phyloP scores from a whole-genome alignment of 2,113 vertebrate species.

The Psettodes erumei region DNA sequence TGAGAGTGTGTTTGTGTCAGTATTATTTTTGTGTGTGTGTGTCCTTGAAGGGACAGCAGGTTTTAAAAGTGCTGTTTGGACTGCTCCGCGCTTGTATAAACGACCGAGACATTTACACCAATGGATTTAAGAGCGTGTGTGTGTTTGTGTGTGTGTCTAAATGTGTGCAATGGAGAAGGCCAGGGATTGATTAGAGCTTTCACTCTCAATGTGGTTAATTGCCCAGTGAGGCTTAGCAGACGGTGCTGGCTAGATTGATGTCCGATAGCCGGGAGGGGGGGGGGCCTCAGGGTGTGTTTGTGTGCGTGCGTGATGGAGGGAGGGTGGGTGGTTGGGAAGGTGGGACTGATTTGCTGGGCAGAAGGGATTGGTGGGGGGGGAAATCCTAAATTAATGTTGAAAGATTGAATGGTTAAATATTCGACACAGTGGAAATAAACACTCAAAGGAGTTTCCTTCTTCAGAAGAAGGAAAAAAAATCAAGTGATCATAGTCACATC shows the following conservation, averaged over 20 bases:
- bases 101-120: conserved; percentile 59
- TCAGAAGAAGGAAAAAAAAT: conserved; percentile 28
- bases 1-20: conserved; percentile 18
- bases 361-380: conserved; percentile 14
- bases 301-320: conserved; percentile 23
- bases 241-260: conserved; percentile 82
- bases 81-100: conserved; percentile 41
- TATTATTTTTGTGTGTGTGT: conserved; percentile 46
- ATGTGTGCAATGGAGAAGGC: conserved; percentile 76
- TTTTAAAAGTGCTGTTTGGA: conserved; percentile 61
- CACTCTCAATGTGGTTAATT: conserved; percentile 86
- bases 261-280: conserved; percentile 76
- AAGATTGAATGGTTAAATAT: conserved; percentile 77
- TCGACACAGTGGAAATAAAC: conserved; percentile 63
- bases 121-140: conserved; percentile 47
- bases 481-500: conserved; percentile 40
- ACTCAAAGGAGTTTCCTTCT: conserved; percentile 60
- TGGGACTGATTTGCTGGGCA: conserved; percentile 37
- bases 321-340: conserved; percentile 11
- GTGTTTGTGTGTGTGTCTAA: conserved; percentile 36
- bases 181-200: conserved; percentile 86
- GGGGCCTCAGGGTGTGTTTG: conserved; percentile 39
- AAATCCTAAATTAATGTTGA: conserved; percentile 75
- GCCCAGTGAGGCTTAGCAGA: conserved; percentile 84
- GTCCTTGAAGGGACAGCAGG: conserved; percentile 61